These are phyloP conservation scores for Cryptoleucopteryx plumbea DNA, from an alignment of 2,113 vertebrate genomes.

Conservation along the genomic window DNA sequence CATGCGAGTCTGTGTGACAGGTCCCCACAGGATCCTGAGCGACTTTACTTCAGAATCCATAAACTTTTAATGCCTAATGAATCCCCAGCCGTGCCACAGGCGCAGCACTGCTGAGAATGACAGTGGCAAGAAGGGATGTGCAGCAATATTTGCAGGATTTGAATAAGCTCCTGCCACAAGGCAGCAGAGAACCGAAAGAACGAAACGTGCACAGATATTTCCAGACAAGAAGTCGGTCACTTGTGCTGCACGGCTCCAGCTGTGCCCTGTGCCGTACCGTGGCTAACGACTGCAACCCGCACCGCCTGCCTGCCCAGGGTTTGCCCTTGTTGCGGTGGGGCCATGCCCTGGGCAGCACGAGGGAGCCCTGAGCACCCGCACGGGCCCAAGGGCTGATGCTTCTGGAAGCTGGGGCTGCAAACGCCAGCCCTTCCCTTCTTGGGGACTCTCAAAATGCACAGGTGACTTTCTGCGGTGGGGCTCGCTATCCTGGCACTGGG, in stretches of 20 bases:
- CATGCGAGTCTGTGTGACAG: not conserved
- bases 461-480: not conserved
- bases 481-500: not conserved
- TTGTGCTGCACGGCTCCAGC: not conserved
- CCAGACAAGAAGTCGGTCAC: not conserved
- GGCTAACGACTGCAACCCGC: rapidly evolving
- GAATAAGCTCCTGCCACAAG: not conserved
- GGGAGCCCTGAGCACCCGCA: not conserved
- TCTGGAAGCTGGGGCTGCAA: not conserved
- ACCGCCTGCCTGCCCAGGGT: rapidly evolving
- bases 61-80: not conserved
- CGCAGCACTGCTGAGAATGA: not conserved
- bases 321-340: not conserved
- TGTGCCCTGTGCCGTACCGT: not conserved
- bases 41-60: not conserved
- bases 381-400: not conserved
- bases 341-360: rapidly evolving
- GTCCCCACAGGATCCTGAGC: not conserved
- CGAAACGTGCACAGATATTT: not conserved
- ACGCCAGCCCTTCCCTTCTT: not conserved
- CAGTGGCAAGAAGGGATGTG: not conserved
- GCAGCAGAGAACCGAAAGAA: not conserved
- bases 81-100: not conserved
- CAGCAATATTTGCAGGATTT: not conserved
- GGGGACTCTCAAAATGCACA: not conserved